Conservation (phyloP, 2,888 invertebrate genomes). For the Scelioninae gen. 2 region DNA sequence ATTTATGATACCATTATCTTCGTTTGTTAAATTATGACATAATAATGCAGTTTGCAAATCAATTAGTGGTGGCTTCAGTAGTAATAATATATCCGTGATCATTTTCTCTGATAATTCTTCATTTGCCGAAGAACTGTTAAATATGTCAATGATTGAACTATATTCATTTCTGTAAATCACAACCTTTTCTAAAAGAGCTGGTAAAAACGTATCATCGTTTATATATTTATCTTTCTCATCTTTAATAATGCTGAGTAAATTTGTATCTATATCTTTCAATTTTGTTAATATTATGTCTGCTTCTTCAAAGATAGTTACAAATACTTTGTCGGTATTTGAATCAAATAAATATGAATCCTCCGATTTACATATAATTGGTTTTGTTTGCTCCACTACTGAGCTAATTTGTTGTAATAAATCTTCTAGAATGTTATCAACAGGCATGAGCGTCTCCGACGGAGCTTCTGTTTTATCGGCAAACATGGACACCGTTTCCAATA, state of each 20-base stretch:
- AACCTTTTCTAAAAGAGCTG: conserved; percentile 61
- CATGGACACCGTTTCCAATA: conserved; percentile 81
- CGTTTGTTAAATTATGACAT: conserved; percentile 65
- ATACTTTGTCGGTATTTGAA: no score
- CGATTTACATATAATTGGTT: conserved; percentile 32
- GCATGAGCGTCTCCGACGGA: conserved; percentile 60
- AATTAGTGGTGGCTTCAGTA: conserved; percentile 66
- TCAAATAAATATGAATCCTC: no score
- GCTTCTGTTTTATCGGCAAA: conserved; percentile 75
- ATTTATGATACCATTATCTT: no score
- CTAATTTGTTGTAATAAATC: conserved; percentile 67
- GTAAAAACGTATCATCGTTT: conserved; percentile 31
- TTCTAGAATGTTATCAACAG: conserved; percentile 64
- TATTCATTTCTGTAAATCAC: conserved; percentile 66
- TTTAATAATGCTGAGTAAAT: conserved; percentile 67
- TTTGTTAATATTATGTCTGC: no score
- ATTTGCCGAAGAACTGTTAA: conserved; percentile 62
- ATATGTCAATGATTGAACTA: conserved; percentile 67
- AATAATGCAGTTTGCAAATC: conserved; percentile 67
- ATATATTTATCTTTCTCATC: conserved; percentile 56
- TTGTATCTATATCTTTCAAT: no score
- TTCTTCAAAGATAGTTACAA: no score
- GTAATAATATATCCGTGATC: conserved; percentile 63
- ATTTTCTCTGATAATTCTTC: conserved; percentile 60
- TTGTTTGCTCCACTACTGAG: conserved; percentile 55